Evolutionary conservation across 2,888 invertebrate species (phyloP).

Genomic region (Ethmia dodecea): DNA sequence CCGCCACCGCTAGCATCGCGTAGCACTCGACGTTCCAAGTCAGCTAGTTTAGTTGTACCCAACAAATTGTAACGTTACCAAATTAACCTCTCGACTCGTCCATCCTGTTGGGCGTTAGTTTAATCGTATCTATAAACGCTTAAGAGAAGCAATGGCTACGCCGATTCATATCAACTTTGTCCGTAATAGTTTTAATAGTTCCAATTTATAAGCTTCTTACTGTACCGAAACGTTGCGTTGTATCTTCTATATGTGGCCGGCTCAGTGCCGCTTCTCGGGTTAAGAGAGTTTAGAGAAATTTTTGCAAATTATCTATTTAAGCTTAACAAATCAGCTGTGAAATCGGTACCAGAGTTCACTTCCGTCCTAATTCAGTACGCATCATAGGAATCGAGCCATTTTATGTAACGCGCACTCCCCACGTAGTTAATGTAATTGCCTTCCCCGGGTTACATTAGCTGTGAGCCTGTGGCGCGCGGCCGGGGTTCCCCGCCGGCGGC

Average conservation of each 20-base stretch:
- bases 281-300: conserved; percentile 61
- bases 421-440: conserved; percentile 66
- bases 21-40: conserved; percentile 37
- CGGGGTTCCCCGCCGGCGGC: conserved; percentile 26
- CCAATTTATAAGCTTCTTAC: conserved; percentile 73
- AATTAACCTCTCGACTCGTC: conserved; percentile 48
- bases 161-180: conserved; percentile 77
- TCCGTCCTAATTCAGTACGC: conserved; percentile 77
- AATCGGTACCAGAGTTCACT: conserved; percentile 76
- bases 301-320: conserved; percentile 72
- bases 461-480: conserved; percentile 26
- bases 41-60: conserved; percentile 24
- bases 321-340: conserved; percentile 75
- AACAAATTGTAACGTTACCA: conserved; percentile 31
- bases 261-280: conserved; percentile 40
- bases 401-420: conserved; percentile 75
- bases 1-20: conserved; percentile 37
- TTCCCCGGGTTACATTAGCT: conserved; percentile 68
- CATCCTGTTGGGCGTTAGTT: conserved; percentile 53
- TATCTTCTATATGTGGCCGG: conserved; percentile 51
- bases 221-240: conserved; percentile 54
- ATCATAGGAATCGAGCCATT: conserved; percentile 77
- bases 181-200: conserved; percentile 73
- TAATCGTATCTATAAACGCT: conserved; percentile 67
- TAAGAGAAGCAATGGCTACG: conserved; percentile 68